Evolutionary conservation across 2,113 vertebrate genomes (phyloP).

Genomic region (Amphiprion ocellaris): DNA sequence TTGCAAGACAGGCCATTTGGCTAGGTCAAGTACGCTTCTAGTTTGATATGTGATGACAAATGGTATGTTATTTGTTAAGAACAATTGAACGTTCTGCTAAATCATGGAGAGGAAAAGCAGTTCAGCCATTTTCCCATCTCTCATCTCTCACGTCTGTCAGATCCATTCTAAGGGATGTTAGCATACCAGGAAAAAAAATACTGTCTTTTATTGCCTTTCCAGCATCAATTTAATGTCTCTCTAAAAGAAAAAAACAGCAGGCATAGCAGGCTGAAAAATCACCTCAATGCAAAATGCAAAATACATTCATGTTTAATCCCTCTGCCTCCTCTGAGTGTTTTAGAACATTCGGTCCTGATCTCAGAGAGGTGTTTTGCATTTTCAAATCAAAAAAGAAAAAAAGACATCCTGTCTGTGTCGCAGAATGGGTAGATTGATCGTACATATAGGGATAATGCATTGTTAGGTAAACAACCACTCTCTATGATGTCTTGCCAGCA

Average conservation of each 20-base stretch:
- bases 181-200: constrained; percentile 14
- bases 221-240: constrained; percentile 56
- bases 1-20: too few relatives aligned
- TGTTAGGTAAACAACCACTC: constrained; percentile 69
- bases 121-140: constrained; percentile 40
- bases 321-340: constrained; percentile 21
- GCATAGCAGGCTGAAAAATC: constrained; percentile 35
- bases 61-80: constrained; percentile 15
- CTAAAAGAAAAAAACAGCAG: constrained; percentile 8
- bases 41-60: constrained; percentile 56
- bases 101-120: constrained; percentile 5
- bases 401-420: not conserved
- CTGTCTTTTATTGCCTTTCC: constrained; percentile 58
- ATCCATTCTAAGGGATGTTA: constrained; percentile 35
- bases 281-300: constrained; percentile 59
- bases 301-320: constrained; percentile 58
- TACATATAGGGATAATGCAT: constrained; percentile 44
- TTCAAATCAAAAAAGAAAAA: constrained; percentile 17
- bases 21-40: not conserved
- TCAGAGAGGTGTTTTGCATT: constrained; percentile 44
- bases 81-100: constrained; percentile 42
- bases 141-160: constrained; percentile 53
- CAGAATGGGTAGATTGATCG: constrained; percentile 47
- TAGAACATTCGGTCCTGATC: constrained; percentile 28
- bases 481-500: constrained; percentile 47